Conservation (phyloP, 2,888 invertebrate species). For the Leistus spinibarbis region DNA sequence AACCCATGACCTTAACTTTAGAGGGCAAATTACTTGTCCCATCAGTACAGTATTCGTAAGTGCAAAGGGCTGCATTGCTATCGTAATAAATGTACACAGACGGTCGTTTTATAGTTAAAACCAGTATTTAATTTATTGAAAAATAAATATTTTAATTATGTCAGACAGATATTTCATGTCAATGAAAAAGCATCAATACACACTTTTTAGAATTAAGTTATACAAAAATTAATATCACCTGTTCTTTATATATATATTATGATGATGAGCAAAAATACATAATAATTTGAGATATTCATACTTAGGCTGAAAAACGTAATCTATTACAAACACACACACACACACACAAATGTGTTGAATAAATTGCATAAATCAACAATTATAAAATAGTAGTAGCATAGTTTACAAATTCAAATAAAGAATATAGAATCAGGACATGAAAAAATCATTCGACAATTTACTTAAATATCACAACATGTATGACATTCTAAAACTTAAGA, state of each 20-base stretch:
- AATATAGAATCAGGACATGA: not conserved
- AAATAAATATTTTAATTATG: slow-evolving; percentile 11
- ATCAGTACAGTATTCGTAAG: no score
- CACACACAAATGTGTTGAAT: not conserved
- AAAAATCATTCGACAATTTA: not conserved
- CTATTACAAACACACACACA: no score
- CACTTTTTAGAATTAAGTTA: not conserved
- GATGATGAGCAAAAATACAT: slow-evolving; percentile 4
- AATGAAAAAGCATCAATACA: slow-evolving; percentile 4
- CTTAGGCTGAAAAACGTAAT: not conserved
- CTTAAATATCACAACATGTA: slow-evolving; percentile 5
- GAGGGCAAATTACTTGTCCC: no score
- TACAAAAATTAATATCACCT: slow-evolving; percentile 12
- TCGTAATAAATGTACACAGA: not conserved
- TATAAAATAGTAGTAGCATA: not conserved
- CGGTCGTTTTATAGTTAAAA: slow-evolving; percentile 4
- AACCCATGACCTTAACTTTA: no score
- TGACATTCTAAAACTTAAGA: not conserved
- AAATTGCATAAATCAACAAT: not conserved
- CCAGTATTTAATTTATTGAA: slow-evolving; percentile 11
- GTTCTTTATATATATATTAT: not conserved
- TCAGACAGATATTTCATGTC: slow-evolving; percentile 4
- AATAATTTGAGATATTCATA: not conserved
- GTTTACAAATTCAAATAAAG: not conserved
- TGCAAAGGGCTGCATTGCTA: no score